phyloP scores from a whole-genome alignment of 2,113 vertebrate genomes.

The Channa maculata region DNA sequence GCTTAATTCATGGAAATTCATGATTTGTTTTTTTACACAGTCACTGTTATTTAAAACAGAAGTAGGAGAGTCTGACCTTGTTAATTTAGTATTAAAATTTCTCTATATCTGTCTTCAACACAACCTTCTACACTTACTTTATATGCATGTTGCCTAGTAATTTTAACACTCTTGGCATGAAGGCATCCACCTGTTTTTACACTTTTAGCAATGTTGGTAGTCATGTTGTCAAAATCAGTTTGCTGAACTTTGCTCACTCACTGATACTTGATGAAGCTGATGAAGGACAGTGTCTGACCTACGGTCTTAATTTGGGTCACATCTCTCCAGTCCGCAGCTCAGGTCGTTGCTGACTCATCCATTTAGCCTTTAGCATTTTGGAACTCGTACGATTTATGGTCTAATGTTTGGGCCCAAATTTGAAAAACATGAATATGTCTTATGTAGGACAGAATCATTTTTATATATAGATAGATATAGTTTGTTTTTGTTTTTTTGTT shows the following conservation, averaged over 20 bases:
- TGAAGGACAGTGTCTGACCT: conserved; percentile 15
- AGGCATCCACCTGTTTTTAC: too few relatives aligned
- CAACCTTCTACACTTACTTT: background rate
- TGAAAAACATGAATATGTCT: background rate
- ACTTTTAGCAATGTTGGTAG: too few relatives aligned
- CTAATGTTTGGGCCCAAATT: background rate
- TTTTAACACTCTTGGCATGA: background rate
- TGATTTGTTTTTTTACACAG: too few relatives aligned
- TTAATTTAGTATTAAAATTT: too few relatives aligned
- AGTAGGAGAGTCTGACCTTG: too few relatives aligned
- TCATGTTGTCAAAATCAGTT: background rate
- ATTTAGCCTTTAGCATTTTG: background rate
- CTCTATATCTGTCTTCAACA: background rate
- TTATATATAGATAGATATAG: too few relatives aligned
- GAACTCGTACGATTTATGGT: background rate
- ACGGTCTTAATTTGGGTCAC: conserved; percentile 35
- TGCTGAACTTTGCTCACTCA: conserved; percentile 8
- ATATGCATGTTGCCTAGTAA: too few relatives aligned
- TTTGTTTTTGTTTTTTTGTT: too few relatives aligned
- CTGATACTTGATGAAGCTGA: conserved; percentile 4
- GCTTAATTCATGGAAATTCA: too few relatives aligned
- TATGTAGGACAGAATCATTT: too few relatives aligned
- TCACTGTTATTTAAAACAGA: too few relatives aligned
- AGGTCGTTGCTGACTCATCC: conserved; percentile 14
- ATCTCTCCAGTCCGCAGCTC: conserved; percentile 29